Evolutionary conservation across 2,888 invertebrate genomes (phyloP), one percentile per base, ranked within the genome.

Genomic region (Eupsilia transversa): DNA sequence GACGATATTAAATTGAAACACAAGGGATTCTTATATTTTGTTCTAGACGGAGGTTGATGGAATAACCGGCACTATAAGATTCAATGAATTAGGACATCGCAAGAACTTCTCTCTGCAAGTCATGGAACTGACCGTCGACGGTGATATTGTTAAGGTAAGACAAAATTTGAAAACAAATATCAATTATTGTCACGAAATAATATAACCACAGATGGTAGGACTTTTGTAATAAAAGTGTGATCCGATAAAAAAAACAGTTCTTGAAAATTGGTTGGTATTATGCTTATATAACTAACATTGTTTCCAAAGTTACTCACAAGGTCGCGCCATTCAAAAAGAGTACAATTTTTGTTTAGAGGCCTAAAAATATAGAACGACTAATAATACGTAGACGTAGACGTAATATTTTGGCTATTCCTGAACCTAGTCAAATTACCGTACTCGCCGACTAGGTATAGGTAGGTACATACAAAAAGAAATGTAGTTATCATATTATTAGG

Each of bases 91-190:
- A 88, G 99, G 99, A 38, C 97, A 98, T 86, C 97, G 99, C 73
- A 97, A 97, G 91, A 99, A 99, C 96, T 99, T 98, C 93, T 98
- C 98, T 0, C 96, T 99, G 73, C 98, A 99, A 92, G 98, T 99
- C 80, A 98, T 99, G 87, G 98, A 99, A 94, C 98, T 99, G 97
- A 99, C 98, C 23, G 98, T 98, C 74, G 98, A 98, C 87, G 98
- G 99, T 88, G 98, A 98, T 41, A 98, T 98, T 97, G 98, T 98
- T 20, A 98, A 98, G 97, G 98, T 97, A 92, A 94, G 93, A 66
- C 17, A 46, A 60, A n/a, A 59, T 35, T 0, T 27, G 6, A n/a
- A 60, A 65, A n/a, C 17, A 54, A 66, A 70, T 27, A 70, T 68
- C 27, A 70, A 57, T 35, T 27, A 66, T n/a, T 41, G 3, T 35